Base-by-base conservation (phyloP, 2,797 vertebrate genomes). In the Coendou prehensilis region DNA sequence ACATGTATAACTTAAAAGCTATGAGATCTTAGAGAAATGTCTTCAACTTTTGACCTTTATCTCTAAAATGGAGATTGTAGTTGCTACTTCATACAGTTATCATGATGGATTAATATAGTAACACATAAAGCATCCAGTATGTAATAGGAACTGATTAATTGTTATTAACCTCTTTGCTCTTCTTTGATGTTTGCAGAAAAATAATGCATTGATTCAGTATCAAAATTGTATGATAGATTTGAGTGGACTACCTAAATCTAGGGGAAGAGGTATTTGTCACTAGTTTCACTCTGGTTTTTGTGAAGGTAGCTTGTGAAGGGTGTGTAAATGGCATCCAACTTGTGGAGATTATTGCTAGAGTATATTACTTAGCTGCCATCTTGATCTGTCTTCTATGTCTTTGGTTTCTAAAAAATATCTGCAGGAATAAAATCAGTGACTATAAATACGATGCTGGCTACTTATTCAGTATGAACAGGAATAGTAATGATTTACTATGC, bases 121-220 rank as follows among this genome's bases (percentile, higher is more conserved):
- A 79, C 41, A 78, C 14, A 64, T 47, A 63, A 71, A 87, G 47
- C 14, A 83, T 56, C 5, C 56, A 17, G 1, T 87, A 64, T 85
- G 0, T 96, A 69, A 61, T 57, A 64, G 9, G 41, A 91, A 50
- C 45, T 75, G 17, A 14, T 67, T 93, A 78, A 88, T 93, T 94
- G 47, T 45, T 76, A 73, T 45, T 76, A 85, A 41, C 2, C 3
- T 0, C 8, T 9, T 88, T 91, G 6, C 15, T 84, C 87, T 86
- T 26, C 52, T 30, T 90, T 90, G 63, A 64, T 82, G 87, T 59
- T 91, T 71, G 10, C 30, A 78, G 28, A 80, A 91, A 94, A 93
- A 69, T 37, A 81, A 54, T 67, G 61, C 57, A 22, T 87, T 87
- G 15, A 83, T 37, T 87, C 18, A 61, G 1, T 69, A 73, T 73